Conservation (phyloP, 2,113 vertebrate species). For the Xenus cinereus region DNA sequence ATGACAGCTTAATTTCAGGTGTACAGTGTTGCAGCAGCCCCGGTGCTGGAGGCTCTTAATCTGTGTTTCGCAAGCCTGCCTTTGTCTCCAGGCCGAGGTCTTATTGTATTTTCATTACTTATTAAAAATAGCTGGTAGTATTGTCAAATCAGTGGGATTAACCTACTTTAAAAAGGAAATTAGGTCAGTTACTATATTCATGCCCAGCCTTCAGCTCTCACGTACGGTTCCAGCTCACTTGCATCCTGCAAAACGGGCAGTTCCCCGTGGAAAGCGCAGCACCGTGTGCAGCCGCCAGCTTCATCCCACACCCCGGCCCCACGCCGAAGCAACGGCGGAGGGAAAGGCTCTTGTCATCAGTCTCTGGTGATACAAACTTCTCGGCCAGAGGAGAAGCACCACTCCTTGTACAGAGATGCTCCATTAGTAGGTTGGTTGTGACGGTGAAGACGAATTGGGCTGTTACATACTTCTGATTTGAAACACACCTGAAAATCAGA, state of each 20-base stretch:
- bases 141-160: not conserved
- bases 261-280: not conserved
- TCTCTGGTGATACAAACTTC: not conserved
- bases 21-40: not conserved
- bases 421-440: not conserved
- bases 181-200: constrained; percentile 11
- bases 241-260: not conserved
- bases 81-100: not conserved
- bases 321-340: accelerated
- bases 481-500: not conserved
- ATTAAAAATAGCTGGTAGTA: not conserved
- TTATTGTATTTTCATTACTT: not conserved
- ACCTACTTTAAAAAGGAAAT: constrained; percentile 26
- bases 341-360: too few relatives aligned
- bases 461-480: not conserved
- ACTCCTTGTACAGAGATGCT: not conserved
- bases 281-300: not conserved
- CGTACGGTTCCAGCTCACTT: not conserved
- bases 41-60: not conserved
- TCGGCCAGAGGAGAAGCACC: not conserved
- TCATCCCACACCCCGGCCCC: not conserved
- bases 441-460: not conserved
- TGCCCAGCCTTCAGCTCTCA: not conserved
- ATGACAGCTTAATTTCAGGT: not conserved
- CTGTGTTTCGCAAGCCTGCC: not conserved